A percentile compares a stretch with the other conserved stretches of the same genome.
Conservation (phyloP, 1,140 invertebrate genomes). For the Gonioctena quinquepunctata region DNA sequence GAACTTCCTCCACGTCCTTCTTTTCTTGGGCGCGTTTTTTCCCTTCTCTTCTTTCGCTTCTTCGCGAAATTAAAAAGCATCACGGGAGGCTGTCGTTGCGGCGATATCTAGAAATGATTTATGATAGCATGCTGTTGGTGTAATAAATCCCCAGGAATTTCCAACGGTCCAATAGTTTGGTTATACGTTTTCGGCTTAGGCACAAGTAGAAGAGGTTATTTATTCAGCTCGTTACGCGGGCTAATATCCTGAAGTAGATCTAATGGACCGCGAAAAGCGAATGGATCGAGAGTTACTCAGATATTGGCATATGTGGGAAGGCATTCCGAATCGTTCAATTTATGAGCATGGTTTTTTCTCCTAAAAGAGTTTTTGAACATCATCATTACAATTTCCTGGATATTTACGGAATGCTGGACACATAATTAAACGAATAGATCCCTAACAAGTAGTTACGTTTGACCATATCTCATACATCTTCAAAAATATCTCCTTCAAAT, state of each 20-base stretch:
- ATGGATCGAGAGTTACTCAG: neutral
- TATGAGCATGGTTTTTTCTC: too few relatives aligned
- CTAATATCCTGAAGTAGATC: neutral
- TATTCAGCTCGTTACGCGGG: neutral
- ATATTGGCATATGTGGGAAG: too few relatives aligned
- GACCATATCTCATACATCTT: too few relatives aligned
- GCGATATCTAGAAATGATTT: slow-evolving; percentile 48
- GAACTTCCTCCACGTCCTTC: neutral
- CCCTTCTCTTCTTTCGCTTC: neutral
- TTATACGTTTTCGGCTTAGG: neutral
- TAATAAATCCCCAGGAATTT: slow-evolving; percentile 46
- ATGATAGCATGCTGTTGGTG: slow-evolving; percentile 43
- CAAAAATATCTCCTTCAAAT: too few relatives aligned
- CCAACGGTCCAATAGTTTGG: slow-evolving; percentile 30
- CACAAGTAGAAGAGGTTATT: neutral
- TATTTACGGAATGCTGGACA: too few relatives aligned
- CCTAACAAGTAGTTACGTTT: too few relatives aligned
- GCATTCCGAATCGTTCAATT: too few relatives aligned
- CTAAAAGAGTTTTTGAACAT: too few relatives aligned
- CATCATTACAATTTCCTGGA: too few relatives aligned
- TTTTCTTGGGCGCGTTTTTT: neutral
- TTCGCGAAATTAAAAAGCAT: slow-evolving; percentile 3
- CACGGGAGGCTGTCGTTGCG: slow-evolving; percentile 32
- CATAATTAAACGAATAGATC: too few relatives aligned
- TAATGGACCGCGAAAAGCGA: neutral